A percentile compares a stretch with the other conserved stretches of the same genome.
Evolutionary conservation across 2,797 vertebrate genomes (phyloP).

Genomic region (Sebastes variabilis): DNA sequence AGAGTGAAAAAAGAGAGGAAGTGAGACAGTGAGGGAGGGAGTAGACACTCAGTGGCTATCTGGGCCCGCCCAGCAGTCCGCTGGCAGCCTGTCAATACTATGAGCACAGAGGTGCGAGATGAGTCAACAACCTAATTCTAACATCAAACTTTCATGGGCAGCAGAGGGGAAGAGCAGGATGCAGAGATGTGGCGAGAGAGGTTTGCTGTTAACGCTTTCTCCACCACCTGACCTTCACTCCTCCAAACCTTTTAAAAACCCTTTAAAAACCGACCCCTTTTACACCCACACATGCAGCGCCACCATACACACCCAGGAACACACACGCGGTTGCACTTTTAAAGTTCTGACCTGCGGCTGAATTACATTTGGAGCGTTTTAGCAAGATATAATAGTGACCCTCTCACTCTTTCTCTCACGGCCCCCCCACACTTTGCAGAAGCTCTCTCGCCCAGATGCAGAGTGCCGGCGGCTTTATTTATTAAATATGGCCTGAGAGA

Average conservation of each 20-base stretch:
- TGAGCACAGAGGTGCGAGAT: conserved; percentile 94
- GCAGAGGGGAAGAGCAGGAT: conserved; percentile 64
- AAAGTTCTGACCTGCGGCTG: conserved; percentile 79
- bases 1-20: conserved; percentile 57
- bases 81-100: conserved; percentile 95
- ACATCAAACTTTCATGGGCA: conserved; percentile 97
- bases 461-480: conserved; percentile 79
- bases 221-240: conserved; percentile 82
- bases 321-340: conserved; percentile 72
- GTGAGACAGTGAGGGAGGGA: conserved; percentile 68
- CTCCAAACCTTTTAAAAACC: conserved; percentile 81
- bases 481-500: conserved; percentile 79
- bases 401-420: conserved; percentile 62
- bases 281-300: conserved; percentile 58
- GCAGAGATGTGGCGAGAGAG: conserved; percentile 73
- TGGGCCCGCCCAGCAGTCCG: conserved; percentile 87
- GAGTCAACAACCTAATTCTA: conserved; percentile 97
- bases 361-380: conserved; percentile 83
- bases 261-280: conserved; percentile 75
- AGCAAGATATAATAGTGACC: conserved; percentile 78
- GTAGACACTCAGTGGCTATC: conserved; percentile 84
- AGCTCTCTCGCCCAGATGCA: conserved; percentile 60
- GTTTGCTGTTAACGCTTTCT: conserved; percentile 75
- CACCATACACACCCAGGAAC: conserved; percentile 44
- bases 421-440: conserved; percentile 41